Percentiles rank a stretch among this genome's conserved stretches.
phyloP scores from a whole-genome alignment of 2,113 vertebrate species.

The Protomyctophum bolini region DNA sequence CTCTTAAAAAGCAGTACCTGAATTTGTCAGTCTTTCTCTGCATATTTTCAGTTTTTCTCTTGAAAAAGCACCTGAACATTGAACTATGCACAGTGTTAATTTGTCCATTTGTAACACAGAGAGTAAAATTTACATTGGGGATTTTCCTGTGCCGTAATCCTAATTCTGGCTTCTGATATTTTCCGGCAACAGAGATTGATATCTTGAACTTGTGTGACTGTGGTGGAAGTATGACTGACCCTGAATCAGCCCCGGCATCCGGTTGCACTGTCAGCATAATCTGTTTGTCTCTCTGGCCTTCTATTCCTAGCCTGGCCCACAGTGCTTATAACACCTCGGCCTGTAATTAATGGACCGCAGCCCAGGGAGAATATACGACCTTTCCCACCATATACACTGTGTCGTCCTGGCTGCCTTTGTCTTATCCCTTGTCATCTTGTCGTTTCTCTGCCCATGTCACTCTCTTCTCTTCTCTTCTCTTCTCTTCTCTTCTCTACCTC shows the following conservation, averaged over 20 bases:
- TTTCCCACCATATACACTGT: constrained; percentile 41
- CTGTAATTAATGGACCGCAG: constrained; percentile 61
- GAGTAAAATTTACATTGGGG: too few species aligned
- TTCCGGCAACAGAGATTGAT: too few species aligned
- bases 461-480: constrained; percentile 27
- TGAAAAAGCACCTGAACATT: too few species aligned
- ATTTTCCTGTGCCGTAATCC: too few species aligned
- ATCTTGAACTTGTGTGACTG: too few species aligned
- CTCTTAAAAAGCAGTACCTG: too few species aligned
- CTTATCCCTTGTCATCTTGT: background rate
- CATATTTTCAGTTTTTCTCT: too few species aligned
- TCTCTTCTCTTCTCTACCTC: background rate
- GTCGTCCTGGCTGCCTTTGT: background rate
- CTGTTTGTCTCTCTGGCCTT: constrained; percentile 36
- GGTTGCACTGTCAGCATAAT: constrained; percentile 19
- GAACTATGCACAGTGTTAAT: too few species aligned
- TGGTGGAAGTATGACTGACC: background rate
- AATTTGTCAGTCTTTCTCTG: too few species aligned
- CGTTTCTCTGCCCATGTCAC: background rate
- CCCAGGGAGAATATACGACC: constrained; percentile 51
- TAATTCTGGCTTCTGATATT: too few species aligned
- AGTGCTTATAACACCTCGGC: constrained; percentile 51
- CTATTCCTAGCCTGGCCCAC: constrained; percentile 47
- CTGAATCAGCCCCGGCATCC: constrained; percentile 2
- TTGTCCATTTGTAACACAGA: too few species aligned